Percentiles rank a stretch among this genome's conserved stretches.
These are phyloP conservation scores for Pseudopodoces humilis DNA, from an alignment of 2,113 vertebrate species.

Conservation along the genomic window DNA sequence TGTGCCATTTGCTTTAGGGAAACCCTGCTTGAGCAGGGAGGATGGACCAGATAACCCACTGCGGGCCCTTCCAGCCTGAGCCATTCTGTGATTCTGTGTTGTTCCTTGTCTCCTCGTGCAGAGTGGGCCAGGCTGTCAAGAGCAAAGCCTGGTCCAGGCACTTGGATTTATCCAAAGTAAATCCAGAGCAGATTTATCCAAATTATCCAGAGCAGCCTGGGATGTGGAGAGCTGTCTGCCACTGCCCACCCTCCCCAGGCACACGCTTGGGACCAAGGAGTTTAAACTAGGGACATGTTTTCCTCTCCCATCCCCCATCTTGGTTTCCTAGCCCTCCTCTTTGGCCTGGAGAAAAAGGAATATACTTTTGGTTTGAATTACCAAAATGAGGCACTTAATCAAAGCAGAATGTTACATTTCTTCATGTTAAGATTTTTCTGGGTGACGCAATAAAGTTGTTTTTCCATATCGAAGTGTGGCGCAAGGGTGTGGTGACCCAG, in stretches of 20 bases:
- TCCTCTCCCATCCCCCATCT: background rate
- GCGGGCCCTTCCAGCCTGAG: background rate
- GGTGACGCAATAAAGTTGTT: background rate
- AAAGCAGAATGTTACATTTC: background rate
- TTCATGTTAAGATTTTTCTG: background rate
- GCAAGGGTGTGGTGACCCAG: background rate
- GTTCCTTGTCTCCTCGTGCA: background rate
- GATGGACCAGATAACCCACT: background rate
- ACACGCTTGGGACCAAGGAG: background rate
- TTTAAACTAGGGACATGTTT: background rate
- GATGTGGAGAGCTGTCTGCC: background rate
- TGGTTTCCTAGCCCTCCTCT: background rate
- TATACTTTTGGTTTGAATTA: background rate
- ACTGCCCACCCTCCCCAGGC: background rate
- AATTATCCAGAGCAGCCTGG: background rate
- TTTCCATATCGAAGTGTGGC: background rate
- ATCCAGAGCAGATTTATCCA: too few relatives aligned
- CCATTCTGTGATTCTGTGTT: background rate
- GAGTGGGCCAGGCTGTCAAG: background rate
- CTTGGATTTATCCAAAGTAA: background rate
- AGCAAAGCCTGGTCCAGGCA: background rate
- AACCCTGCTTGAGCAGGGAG: background rate
- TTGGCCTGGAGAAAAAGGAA: background rate
- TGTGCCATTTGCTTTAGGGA: background rate
- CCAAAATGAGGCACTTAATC: background rate